A percentile compares a stretch with the other conserved stretches of the same genome.
Evolutionary conservation across 2,113 vertebrate species (phyloP).

Genomic region (Leptocoma aspasia): DNA sequence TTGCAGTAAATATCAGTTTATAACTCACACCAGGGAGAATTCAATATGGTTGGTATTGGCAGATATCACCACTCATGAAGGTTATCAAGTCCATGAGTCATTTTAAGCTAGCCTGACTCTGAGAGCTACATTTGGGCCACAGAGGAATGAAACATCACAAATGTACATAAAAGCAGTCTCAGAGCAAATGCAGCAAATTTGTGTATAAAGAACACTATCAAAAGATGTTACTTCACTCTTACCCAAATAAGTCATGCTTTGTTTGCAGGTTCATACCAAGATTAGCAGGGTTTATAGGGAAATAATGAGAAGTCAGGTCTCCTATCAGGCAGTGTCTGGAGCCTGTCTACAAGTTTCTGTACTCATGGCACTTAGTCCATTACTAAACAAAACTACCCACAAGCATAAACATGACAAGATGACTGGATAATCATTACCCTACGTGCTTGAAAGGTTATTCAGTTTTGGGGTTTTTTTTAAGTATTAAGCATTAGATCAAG

Average conservation of each 20-base stretch:
- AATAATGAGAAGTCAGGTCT: not conserved
- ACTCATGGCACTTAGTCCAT: not conserved
- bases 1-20: not conserved
- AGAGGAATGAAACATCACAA: not conserved
- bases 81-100: not conserved
- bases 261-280: not conserved
- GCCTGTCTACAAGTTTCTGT: not conserved
- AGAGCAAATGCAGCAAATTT: not conserved
- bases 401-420: not conserved
- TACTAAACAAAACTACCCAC: not conserved
- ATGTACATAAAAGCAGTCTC: not conserved
- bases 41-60: not conserved
- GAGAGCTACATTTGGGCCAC: not conserved
- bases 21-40: not conserved
- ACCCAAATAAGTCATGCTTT: not conserved
- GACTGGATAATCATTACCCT: not conserved
- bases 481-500: not conserved
- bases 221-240: not conserved
- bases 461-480: not conserved
- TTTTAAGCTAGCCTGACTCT: not conserved
- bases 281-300: not conserved
- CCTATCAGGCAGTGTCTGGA: not conserved
- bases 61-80: not conserved
- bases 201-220: not conserved
- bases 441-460: not conserved